phyloP scores from a whole-genome alignment of 1,140 invertebrate genomes.

The Mizuhopecten yessoensis region DNA sequence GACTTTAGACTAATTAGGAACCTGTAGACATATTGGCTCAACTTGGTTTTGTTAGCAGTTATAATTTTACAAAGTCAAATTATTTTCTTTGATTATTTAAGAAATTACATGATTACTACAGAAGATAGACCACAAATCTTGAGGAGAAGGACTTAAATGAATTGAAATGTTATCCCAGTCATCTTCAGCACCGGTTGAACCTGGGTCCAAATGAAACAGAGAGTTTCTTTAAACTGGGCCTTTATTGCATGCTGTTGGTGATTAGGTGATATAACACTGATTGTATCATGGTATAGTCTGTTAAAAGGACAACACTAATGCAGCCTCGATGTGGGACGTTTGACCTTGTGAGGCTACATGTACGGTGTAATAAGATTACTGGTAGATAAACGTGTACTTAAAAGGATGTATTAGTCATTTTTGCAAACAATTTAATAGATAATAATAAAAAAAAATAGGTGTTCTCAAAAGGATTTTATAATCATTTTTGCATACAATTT shows the following conservation, averaged over 20 bases:
- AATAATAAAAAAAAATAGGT: no score
- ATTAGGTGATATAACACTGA: conserved; percentile 3
- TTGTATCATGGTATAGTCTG: neutral
- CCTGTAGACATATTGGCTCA: neutral
- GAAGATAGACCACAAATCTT: neutral
- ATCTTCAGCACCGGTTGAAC: conserved; percentile 8
- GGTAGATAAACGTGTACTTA: neutral
- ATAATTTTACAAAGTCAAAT: conserved; percentile 28
- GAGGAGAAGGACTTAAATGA: conserved; percentile 23
- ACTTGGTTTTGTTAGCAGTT: conserved; percentile 26
- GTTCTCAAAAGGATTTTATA: no score
- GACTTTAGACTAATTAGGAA: conserved; percentile 1
- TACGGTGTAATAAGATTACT: neutral
- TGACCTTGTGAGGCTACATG: neutral
- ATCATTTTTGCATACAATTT: no score
- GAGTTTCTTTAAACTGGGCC: neutral
- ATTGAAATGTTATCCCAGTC: conserved; percentile 5
- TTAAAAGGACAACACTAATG: conserved; percentile 18
- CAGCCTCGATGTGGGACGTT: neutral
- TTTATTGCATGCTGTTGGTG: neutral
- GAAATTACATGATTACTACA: conserved; percentile 11
- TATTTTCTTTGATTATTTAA: conserved; percentile 27
- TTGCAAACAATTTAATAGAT: neutral
- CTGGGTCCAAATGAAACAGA: neutral
- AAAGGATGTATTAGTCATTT: neutral